These are phyloP conservation scores for Tyrophagus putrescentiae DNA, from an alignment of 1,140 invertebrate genomes.

Conservation along the genomic window DNA sequence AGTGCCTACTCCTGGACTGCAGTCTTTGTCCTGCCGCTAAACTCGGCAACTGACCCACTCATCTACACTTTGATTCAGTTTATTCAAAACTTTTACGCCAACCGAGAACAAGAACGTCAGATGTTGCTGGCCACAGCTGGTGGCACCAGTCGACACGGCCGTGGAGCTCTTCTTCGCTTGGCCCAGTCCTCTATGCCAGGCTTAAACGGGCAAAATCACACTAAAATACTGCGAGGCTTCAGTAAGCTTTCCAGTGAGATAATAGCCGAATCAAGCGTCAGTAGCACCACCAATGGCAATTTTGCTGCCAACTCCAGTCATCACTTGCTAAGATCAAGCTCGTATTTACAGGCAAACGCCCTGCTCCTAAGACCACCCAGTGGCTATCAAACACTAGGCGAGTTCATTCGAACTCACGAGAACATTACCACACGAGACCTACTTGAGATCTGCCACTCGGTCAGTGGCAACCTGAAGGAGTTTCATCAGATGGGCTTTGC, in stretches of 20 bases:
- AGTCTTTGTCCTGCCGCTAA: constrained; percentile 37
- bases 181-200: not conserved
- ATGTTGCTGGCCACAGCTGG: not conserved
- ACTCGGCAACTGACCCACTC: constrained; percentile 38
- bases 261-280: not conserved
- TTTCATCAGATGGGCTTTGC: constrained; percentile 27
- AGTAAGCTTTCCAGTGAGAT: not conserved
- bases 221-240: not conserved
- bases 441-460: constrained; percentile 25
- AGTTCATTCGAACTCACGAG: constrained; percentile 26
- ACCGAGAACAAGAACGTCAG: not conserved
- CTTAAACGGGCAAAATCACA: not conserved
- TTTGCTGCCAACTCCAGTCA: not conserved
- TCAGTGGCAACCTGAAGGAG: constrained; percentile 26
- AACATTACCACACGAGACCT: constrained; percentile 25
- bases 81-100: not conserved
- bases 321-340: not conserved
- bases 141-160: constrained; percentile 1
- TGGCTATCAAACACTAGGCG: constrained; percentile 26
- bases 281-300: not conserved
- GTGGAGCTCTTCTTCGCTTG: not conserved
- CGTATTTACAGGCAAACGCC: not conserved
- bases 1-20: constrained; percentile 36
- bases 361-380: constrained; percentile 25
- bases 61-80: constrained; percentile 35